Conservation (phyloP, 2,113 vertebrate genomes). For the Numida meleagris region DNA sequence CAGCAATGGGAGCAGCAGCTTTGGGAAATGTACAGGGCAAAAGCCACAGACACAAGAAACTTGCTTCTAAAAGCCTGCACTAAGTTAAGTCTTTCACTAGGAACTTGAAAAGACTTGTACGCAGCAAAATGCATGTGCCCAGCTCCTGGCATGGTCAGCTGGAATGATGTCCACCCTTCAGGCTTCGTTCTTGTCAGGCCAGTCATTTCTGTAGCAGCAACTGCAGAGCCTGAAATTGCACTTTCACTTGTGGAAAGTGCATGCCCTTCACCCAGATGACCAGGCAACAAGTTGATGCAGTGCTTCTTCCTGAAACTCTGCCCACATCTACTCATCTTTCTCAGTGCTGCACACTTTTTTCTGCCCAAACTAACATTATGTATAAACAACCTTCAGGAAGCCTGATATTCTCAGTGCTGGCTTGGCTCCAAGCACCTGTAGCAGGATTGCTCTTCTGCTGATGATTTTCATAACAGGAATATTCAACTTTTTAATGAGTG, state of each 20-base stretch:
- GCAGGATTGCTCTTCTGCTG: background rate
- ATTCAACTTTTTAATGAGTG: background rate
- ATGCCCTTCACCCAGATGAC: background rate
- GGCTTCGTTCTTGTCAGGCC: background rate
- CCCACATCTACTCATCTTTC: background rate
- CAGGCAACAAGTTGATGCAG: too few species aligned
- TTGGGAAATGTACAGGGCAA: background rate
- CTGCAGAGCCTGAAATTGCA: background rate
- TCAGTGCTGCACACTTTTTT: background rate
- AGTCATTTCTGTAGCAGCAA: background rate
- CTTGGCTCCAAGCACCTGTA: background rate
- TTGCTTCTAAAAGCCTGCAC: background rate
- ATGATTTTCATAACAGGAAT: background rate
- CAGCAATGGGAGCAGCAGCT: background rate
- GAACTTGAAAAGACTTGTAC: background rate
- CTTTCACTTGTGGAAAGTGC: fast-evolving
- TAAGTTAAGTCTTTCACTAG: background rate
- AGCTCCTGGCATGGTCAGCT: background rate
- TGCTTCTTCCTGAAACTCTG: background rate
- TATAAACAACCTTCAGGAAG: background rate
- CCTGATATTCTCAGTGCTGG: fast-evolving
- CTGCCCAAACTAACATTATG: background rate
- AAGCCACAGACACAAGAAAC: background rate
- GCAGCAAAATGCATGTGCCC: background rate
- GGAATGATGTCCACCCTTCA: background rate